Conservation (phyloP, 2,113 vertebrate species). For the Mustelus asterias region DNA sequence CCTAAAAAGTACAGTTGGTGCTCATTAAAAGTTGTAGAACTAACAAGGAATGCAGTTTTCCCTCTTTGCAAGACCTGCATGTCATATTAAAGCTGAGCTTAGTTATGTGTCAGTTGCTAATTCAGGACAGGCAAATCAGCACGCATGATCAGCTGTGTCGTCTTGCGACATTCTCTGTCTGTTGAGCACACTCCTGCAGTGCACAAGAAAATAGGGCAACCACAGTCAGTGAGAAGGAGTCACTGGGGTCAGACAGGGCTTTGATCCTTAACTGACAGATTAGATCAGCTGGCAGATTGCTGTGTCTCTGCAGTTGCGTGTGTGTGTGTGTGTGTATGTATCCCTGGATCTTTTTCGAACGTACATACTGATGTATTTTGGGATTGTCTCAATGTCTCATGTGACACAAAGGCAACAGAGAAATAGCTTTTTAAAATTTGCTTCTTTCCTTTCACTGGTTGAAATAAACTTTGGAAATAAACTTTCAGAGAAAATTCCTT, state of each 20-base stretch:
- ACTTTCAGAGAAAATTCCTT: background rate
- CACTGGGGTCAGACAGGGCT: conserved; percentile 14
- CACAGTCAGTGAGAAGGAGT: background rate
- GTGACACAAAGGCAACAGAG: background rate
- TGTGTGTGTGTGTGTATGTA: background rate
- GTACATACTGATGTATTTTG: background rate
- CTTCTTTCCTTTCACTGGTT: background rate
- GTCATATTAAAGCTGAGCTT: background rate
- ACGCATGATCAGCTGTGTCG: background rate
- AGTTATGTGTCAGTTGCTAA: background rate
- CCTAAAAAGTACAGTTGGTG: background rate
- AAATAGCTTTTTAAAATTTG: background rate
- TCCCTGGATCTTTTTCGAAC: background rate
- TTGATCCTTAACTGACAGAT: conserved; percentile 19
- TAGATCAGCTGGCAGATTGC: conserved; percentile 23
- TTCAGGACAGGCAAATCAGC: background rate
- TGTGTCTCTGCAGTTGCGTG: background rate
- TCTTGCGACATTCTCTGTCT: conserved; percentile 3
- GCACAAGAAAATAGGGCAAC: conserved; percentile 16
- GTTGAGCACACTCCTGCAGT: background rate
- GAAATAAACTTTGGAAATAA: background rate
- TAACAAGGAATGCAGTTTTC: background rate
- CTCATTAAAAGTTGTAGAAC: background rate
- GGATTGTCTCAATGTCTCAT: background rate
- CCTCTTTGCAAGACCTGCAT: background rate